phyloP scores from a whole-genome alignment of 1,140 invertebrate species.

The Antheraea pernyi region DNA sequence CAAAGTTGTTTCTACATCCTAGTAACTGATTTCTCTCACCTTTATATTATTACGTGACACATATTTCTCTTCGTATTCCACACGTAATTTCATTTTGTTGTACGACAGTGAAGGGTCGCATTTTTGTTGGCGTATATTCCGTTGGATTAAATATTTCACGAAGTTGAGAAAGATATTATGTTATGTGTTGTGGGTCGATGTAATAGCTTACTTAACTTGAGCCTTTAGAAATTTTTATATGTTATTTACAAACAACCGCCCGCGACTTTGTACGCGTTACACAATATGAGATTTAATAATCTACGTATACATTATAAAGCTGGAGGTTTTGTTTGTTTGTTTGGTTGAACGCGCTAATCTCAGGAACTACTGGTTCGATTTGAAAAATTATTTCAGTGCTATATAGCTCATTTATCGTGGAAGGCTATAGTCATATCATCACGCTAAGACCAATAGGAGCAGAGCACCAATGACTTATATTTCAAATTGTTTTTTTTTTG shows the following conservation, averaged over 20 bases:
- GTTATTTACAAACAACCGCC: neutral
- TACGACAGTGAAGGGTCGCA: slow-evolving; percentile 3
- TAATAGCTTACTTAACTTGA: neutral
- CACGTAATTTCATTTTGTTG: neutral
- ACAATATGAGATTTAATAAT: no score
- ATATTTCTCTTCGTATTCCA: neutral
- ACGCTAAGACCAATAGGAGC: no score
- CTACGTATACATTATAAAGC: no score
- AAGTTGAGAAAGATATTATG: neutral
- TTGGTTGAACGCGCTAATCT: no score
- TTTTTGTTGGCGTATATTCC: neutral
- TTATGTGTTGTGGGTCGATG: neutral
- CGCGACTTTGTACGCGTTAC: no score
- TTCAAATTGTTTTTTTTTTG: no score
- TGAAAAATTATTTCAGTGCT: no score
- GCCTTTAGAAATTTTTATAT: neutral
- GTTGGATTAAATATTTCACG: neutral
- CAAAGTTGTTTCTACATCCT: neutral
- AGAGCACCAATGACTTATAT: no score
- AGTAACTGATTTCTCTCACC: neutral
- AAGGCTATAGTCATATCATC: no score
- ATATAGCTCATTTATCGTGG: no score
- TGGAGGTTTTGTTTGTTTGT: no score
- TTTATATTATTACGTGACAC: neutral
- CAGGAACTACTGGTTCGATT: no score